These are phyloP conservation scores for Tiliacea aurago DNA, from an alignment of 2,888 invertebrate species.

Conservation along the genomic window DNA sequence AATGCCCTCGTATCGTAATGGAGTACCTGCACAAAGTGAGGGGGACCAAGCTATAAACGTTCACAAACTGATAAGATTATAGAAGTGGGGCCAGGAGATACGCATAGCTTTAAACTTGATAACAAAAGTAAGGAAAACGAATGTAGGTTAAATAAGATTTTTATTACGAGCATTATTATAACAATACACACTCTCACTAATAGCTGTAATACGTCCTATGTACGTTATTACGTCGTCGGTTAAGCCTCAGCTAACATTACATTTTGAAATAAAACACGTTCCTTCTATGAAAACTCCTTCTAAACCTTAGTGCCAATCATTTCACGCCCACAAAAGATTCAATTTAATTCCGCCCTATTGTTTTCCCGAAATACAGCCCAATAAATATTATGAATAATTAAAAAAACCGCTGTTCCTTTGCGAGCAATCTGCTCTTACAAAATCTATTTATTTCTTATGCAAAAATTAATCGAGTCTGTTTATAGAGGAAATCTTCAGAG, in stretches of 20 bases:
- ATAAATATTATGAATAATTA: conserved; percentile 66
- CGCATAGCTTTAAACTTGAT: conserved; percentile 13
- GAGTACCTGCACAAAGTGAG: conserved; percentile 42
- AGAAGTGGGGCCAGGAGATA: neutral
- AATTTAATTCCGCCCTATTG: conserved; percentile 57
- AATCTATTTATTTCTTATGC: conserved; percentile 60
- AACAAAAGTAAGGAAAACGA: neutral
- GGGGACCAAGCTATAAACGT: conserved; percentile 17
- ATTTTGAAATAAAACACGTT: conserved; percentile 26
- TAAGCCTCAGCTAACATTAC: conserved; percentile 8
- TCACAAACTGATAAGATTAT: conserved; percentile 31
- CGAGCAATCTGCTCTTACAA: conserved; percentile 44
- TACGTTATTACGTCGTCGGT: no score
- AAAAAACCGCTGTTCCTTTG: conserved; percentile 50
- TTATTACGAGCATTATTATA: neutral
- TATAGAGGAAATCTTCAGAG: conserved; percentile 67
- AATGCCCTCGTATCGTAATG: conserved; percentile 46
- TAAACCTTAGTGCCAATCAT: conserved; percentile 19
- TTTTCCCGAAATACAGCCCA: conserved; percentile 45
- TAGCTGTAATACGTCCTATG: neutral
- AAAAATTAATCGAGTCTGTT: conserved; percentile 66
- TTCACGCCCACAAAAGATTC: conserved; percentile 50
- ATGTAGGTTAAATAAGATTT: neutral
- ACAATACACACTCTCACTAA: conserved; percentile 3
- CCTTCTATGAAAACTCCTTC: conserved; percentile 7